Evolutionary conservation across 2,888 invertebrate species (phyloP).

Genomic region (Ochropleura plecta): DNA sequence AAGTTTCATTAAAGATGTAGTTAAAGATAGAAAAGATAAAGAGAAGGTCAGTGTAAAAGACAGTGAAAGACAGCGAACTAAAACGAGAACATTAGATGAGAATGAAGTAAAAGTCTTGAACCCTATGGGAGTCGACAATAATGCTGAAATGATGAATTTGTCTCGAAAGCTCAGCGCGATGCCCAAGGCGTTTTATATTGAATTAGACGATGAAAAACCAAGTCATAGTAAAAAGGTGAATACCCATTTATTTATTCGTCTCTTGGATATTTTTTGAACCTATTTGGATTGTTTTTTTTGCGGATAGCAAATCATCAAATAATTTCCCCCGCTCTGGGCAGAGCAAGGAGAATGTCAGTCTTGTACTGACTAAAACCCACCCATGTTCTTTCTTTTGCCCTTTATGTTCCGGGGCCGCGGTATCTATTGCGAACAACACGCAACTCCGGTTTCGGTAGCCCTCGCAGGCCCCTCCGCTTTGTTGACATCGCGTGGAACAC

Average conservation of each 20-base stretch:
- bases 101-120: constrained; percentile 84
- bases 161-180: constrained; percentile 77
- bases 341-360: too few relatives aligned
- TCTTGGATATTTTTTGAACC: background rate
- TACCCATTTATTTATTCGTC: constrained; percentile 18
- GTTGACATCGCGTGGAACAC: too few relatives aligned
- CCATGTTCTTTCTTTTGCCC: too few relatives aligned
- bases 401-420: too few relatives aligned
- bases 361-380: too few relatives aligned
- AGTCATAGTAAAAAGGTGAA: constrained; percentile 65
- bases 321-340: too few relatives aligned
- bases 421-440: too few relatives aligned
- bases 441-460: too few relatives aligned
- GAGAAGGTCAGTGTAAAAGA: constrained; percentile 42
- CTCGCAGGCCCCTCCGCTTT: too few relatives aligned
- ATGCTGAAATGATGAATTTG: constrained; percentile 81
- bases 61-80: constrained; percentile 76
- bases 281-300: too few relatives aligned
- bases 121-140: constrained; percentile 79
- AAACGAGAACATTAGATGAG: constrained; percentile 86
- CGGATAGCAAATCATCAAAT: too few relatives aligned
- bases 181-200: constrained; percentile 85
- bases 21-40: constrained; percentile 52
- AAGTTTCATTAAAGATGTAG: constrained; percentile 43
- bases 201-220: constrained; percentile 74